Percentiles rank a stretch among this genome's conserved stretches.
Conservation (phyloP, 2,888 invertebrate species). For the Periphyllus acericola region DNA sequence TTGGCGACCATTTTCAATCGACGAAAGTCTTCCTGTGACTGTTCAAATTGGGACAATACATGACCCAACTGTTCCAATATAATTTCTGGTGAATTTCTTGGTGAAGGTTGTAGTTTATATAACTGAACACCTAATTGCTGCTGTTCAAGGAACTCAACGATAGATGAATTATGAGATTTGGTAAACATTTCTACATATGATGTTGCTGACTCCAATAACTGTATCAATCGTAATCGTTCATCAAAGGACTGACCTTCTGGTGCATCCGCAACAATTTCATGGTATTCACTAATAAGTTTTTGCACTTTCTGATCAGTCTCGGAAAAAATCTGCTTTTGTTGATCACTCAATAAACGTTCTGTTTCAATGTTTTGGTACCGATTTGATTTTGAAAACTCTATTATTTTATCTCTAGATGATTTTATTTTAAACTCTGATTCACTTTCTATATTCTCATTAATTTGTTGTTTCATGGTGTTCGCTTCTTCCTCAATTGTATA, state of each 20-base stretch:
- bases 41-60: not conserved
- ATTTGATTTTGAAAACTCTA: not conserved
- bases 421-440: not conserved
- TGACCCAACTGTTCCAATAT: not conserved
- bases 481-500: not conserved
- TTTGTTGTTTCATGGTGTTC: not conserved
- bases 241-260: not conserved
- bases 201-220: too few species aligned
- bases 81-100: not conserved
- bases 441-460: not conserved
- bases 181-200: too few species aligned
- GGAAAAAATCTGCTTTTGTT: not conserved
- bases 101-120: too few species aligned
- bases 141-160: too few species aligned
- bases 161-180: too few species aligned
- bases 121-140: too few species aligned
- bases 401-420: not conserved
- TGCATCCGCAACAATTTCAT: not conserved
- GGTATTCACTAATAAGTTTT: not conserved
- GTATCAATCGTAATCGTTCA: too few species aligned
- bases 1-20: not conserved
- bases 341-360: not conserved
- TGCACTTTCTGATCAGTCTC: not conserved
- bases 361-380: not conserved
- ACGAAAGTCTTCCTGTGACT: not conserved